Evolutionary conservation across 2,797 vertebrate genomes (phyloP).

Genomic region (Myotis planiceps): DNA sequence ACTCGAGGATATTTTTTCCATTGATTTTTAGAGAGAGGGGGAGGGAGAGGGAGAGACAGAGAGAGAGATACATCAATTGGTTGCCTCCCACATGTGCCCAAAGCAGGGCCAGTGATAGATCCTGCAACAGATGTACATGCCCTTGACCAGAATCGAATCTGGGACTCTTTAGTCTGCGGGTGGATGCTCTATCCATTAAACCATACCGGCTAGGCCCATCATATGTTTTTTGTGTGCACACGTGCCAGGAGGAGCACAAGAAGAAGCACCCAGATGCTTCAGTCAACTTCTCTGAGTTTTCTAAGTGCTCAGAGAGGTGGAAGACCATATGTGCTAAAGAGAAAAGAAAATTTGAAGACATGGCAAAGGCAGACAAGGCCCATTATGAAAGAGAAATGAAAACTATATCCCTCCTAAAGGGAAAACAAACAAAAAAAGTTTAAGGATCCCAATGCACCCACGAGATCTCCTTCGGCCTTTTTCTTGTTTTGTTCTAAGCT

Average conservation of each 20-base stretch:
- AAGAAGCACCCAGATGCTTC: neutral
- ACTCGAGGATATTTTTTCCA: no score
- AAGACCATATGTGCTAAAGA: slow-evolving; percentile 98
- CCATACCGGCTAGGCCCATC: no score
- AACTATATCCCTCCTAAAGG: slow-evolving; percentile 92
- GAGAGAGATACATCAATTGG: no score
- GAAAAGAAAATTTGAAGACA: slow-evolving; percentile 97
- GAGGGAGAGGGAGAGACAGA: no score
- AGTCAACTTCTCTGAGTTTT: neutral
- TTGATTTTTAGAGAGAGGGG: no score
- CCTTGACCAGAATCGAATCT: no score
- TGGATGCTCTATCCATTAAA: no score
- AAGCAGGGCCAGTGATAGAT: no score
- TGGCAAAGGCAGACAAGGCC: slow-evolving; percentile 95
- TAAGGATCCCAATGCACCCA: slow-evolving; percentile 96
- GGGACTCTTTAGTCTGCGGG: no score
- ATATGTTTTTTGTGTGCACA: neutral
- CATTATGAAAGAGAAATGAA: slow-evolving; percentile 98
- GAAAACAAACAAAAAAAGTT: no score
- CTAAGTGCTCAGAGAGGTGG: slow-evolving; percentile 96
- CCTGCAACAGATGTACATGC: no score
- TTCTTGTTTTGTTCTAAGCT: slow-evolving; percentile 97
- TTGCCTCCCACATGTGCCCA: no score
- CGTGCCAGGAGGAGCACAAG: neutral
- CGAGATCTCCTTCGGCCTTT: slow-evolving; percentile 98